phyloP scores from a whole-genome alignment of 2,113 vertebrate species.

The Apodemus speciosus region DNA sequence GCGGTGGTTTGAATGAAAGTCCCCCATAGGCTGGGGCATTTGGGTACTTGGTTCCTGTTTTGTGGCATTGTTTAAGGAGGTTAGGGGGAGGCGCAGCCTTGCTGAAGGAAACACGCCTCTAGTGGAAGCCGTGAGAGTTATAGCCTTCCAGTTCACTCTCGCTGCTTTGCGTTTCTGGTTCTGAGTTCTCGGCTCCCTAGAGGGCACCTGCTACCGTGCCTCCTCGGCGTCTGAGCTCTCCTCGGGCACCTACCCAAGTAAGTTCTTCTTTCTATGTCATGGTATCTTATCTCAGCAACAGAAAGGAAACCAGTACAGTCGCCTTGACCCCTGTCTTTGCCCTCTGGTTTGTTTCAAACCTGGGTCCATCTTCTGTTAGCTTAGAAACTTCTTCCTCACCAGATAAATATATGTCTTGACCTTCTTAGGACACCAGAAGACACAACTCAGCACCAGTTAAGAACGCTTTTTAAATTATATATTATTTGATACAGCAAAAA shows the following conservation, averaged over 20 bases:
- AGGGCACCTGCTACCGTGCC: not conserved
- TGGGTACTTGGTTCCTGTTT: not conserved
- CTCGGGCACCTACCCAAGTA: too few relatives aligned
- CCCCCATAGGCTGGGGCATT: not conserved
- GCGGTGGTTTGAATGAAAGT: not conserved
- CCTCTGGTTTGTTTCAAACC: not conserved
- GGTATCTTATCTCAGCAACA: too few relatives aligned
- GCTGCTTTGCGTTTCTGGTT: not conserved
- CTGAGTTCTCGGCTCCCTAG: not conserved
- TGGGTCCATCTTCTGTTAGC: not conserved
- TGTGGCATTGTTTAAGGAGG: not conserved
- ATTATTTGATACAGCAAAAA: constrained; percentile 4
- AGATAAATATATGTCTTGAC: not conserved
- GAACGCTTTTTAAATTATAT: not conserved
- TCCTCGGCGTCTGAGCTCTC: not conserved
- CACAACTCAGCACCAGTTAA: not conserved
- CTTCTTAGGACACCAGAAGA: not conserved
- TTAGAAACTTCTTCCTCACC: not conserved
- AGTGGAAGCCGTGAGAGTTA: not conserved
- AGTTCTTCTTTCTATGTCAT: too few relatives aligned
- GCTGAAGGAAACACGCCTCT: not conserved
- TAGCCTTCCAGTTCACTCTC: not conserved
- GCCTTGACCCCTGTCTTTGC: not conserved
- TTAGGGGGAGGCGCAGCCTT: not conserved
- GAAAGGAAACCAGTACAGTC: not conserved